A percentile compares a stretch with the other conserved stretches of the same genome.
Conservation (phyloP, 1,140 invertebrate species). For the Drosophila parabipectinata region DNA sequence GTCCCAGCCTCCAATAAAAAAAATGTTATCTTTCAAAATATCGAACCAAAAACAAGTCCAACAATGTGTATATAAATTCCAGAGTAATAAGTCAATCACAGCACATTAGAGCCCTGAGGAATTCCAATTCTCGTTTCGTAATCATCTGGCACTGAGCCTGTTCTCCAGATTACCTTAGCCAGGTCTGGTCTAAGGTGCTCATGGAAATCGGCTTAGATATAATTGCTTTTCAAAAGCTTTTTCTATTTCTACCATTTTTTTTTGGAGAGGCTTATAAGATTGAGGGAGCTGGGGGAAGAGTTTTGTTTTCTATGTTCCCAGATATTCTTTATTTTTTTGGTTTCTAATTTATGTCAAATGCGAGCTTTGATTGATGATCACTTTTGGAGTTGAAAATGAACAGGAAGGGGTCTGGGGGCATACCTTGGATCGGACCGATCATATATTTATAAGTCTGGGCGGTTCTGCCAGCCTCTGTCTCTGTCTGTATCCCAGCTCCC, state of each 20-base stretch:
- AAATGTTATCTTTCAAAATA: not conserved
- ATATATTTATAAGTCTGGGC: constrained; percentile 72
- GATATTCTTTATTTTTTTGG: constrained; percentile 57
- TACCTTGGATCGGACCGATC: constrained; percentile 18
- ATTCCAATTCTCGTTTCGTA: constrained; percentile 48
- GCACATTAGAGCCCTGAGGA: constrained; percentile 46
- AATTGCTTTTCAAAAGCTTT: constrained; percentile 63
- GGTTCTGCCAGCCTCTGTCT: constrained; percentile 42
- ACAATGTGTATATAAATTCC: constrained; percentile 40
- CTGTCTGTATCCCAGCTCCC: constrained; percentile 5
- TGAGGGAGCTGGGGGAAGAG: not conserved
- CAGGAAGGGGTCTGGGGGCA: constrained; percentile 5
- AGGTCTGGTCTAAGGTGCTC: constrained; percentile 35
- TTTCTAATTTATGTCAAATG: constrained; percentile 82
- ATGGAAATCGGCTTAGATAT: constrained; percentile 76
- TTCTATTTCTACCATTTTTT: constrained; percentile 11
- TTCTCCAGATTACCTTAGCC: constrained; percentile 37
- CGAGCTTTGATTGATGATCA: constrained; percentile 76
- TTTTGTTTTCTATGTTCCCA: constrained; percentile 54
- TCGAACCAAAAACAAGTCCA: too few species aligned
- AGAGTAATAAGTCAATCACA: constrained; percentile 46
- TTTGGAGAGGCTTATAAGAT: constrained; percentile 1
- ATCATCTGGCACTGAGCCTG: constrained; percentile 30
- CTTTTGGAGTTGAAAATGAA: constrained; percentile 7
- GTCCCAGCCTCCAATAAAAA: not conserved